Evolutionary conservation across 2,888 invertebrate genomes (phyloP), one percentile per base, ranked within the genome.

Genomic region (Cyrtodaria siliqua): DNA sequence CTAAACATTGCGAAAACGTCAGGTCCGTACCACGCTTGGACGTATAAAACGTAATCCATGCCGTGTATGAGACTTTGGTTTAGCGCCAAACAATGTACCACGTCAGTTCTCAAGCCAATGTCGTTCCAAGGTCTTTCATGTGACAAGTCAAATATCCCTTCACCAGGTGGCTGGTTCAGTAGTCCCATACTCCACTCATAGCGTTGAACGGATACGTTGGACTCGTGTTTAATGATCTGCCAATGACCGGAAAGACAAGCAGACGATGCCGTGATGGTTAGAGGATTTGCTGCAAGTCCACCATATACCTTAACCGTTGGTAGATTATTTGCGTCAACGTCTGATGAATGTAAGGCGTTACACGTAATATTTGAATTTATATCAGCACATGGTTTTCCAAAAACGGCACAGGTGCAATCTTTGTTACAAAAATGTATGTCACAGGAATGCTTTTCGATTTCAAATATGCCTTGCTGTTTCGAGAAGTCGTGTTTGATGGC

Each of bases 131-230:
- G 62, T 26, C 59, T 24, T 42, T 83, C 84, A n/a, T n/a, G n/a
- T 42, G 23, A n/a, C 8, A 60, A 14, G 47, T 79, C 67, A 44
- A 80, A 82, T 9, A 86, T 56, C 4, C 79, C 82, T 14, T 76
- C 76, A 1, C 85, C 86, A 44, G 49, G 23, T 2, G 56, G 24
- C n/a, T 55, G 29, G 24, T 56, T 66, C 33, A 62, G 53, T 2
- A 82, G 38, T 6, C 86, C 83, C 33, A 81, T 78, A 42, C 75
- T 82, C 78, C 82, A 85, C 56, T 86, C 83, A 64, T 64, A 82
- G 44, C 85, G 33, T 23, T 55, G 57, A 14, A 83, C 33, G 12
- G 33, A 9, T 49, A 40, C 59, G 53, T n/a, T n/a, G n/a, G n/a
- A n/a, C n/a, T n/a, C n/a, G n/a, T n/a, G n/a, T n/a, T n/a, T n/a